phyloP scores from a whole-genome alignment of 2,113 vertebrate genomes.

The Malurus elegans region DNA sequence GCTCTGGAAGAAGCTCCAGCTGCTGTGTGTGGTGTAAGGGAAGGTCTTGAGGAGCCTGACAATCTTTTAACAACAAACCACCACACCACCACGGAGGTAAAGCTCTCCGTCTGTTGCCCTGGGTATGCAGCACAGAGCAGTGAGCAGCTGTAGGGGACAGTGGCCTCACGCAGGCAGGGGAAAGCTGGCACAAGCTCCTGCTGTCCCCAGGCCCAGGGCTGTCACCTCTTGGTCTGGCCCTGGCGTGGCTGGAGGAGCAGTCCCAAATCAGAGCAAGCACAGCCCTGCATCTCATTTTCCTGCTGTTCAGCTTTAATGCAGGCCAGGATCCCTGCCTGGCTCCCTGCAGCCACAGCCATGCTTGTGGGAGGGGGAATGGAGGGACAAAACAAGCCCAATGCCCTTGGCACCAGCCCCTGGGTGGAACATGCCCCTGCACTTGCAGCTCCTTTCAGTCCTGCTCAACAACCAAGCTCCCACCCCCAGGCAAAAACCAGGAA shows the following conservation, averaged over 20 bases:
- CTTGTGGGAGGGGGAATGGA: neutral
- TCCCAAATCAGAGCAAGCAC: neutral
- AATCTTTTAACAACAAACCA: neutral
- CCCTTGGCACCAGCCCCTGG: neutral
- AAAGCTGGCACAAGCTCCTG: neutral
- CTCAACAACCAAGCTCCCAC: neutral
- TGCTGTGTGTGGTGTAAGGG: neutral
- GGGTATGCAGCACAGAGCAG: neutral
- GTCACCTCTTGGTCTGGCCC: neutral
- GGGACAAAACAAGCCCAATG: neutral
- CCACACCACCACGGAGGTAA: rapidly evolving
- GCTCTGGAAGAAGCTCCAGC: neutral
- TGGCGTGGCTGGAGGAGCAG: neutral
- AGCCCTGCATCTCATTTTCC: neutral
- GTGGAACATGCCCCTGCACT: neutral
- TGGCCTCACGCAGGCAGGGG: neutral
- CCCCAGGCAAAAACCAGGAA: neutral
- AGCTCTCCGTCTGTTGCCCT: neutral
- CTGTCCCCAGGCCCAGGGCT: neutral
- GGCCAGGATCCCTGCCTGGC: neutral
- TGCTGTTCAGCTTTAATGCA: neutral
- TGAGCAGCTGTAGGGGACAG: neutral
- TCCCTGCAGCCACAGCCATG: neutral
- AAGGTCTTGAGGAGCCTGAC: neutral
- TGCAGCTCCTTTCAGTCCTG: neutral